Conservation (phyloP, 2,797 vertebrate genomes). For the Australoheros facetus region DNA sequence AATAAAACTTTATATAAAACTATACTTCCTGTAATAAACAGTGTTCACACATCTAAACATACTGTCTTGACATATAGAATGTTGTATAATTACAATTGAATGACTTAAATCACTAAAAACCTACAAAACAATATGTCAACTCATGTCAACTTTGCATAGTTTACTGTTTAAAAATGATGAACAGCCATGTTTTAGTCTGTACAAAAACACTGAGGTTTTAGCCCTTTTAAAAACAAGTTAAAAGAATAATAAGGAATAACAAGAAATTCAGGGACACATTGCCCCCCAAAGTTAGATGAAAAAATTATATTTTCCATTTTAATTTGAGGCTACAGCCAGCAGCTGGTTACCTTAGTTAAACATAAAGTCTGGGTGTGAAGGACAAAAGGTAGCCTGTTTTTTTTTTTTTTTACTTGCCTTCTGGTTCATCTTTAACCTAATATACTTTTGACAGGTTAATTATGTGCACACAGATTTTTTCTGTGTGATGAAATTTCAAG, state of each 20-base stretch:
- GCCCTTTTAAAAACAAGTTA: fast-evolving
- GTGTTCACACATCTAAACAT: neutral
- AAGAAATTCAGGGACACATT: neutral
- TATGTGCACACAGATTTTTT: neutral
- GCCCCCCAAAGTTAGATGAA: neutral
- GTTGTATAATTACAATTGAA: neutral
- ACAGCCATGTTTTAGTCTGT: neutral
- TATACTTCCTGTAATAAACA: neutral
- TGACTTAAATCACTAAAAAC: neutral
- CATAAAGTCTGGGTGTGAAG: no score
- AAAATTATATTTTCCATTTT: fast-evolving
- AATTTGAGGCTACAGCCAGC: neutral
- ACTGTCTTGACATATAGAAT: neutral
- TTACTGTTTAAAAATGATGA: neutral
- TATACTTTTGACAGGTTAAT: neutral
- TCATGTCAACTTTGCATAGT: neutral
- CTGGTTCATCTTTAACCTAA: neutral
- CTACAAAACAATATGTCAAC: neutral
- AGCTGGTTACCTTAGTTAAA: no score
- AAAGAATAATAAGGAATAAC: neutral
- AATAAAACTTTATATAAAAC: neutral
- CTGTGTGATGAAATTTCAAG: neutral
- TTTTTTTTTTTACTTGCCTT: neutral
- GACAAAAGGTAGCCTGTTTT: neutral
- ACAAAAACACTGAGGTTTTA: neutral